Conservation (phyloP, 30 jellyfish, hydroid and myxozoan species). For the Rhopilema esculentum region DNA sequence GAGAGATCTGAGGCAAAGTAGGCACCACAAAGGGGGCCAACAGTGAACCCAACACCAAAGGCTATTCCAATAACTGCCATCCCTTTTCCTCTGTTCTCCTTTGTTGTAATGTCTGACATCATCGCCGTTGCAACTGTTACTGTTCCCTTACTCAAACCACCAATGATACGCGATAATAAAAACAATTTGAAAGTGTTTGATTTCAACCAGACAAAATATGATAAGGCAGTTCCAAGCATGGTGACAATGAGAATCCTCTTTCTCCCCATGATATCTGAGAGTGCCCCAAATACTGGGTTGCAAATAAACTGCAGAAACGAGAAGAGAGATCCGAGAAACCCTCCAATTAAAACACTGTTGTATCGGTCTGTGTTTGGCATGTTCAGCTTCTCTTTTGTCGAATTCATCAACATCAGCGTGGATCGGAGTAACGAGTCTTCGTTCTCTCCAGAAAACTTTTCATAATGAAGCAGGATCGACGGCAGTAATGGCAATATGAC, state of each 20-base stretch:
- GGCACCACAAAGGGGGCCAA: conserved; percentile 98
- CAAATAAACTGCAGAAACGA: conserved; percentile 87
- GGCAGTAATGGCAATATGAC: conserved; percentile 94
- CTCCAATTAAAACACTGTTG: conserved; percentile 94
- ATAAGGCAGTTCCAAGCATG: conserved; percentile 90
- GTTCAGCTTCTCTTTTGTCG: conserved; percentile 38
- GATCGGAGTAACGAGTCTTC: conserved; percentile 43
- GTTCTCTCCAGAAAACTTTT: neutral
- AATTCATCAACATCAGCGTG: conserved; percentile 51
- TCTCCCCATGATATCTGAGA: conserved; percentile 94
- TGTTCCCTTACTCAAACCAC: conserved; percentile 93
- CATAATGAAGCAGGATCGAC: conserved; percentile 78
- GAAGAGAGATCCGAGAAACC: conserved; percentile 91
- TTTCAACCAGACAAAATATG: conserved; percentile 87
- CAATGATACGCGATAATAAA: conserved; percentile 86
- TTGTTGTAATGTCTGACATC: conserved; percentile 88
- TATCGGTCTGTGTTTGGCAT: conserved; percentile 87
- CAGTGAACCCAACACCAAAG: conserved; percentile 90
- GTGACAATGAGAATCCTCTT: conserved; percentile 69
- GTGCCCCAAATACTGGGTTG: conserved; percentile 86
- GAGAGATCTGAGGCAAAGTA: conserved; percentile 74
- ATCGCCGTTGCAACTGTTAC: conserved; percentile 88
- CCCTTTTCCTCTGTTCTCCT: conserved; percentile 88
- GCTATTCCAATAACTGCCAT: conserved; percentile 97
- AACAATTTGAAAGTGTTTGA: conserved; percentile 77